Evolutionary conservation across 92 coral and sea anemone species (phyloP).

Genomic region (Blastomussa wellsi): DNA sequence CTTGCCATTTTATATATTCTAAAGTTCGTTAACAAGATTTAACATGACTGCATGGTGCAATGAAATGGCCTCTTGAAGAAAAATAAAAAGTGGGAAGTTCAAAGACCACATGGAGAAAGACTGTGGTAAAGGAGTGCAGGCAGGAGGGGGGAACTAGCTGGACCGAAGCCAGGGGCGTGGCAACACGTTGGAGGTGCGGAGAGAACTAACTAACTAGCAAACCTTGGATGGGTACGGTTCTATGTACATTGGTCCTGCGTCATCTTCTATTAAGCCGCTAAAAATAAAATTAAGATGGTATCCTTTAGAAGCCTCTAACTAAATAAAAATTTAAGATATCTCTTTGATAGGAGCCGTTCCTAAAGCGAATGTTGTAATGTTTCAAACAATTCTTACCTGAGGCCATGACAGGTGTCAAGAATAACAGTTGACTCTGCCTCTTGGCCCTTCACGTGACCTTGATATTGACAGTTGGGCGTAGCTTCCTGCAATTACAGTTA

Average conservation of each 20-base stretch:
- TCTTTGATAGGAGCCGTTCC: no score
- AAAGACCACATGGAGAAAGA: no score
- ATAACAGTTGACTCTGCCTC: constrained; percentile 55
- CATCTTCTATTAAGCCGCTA: constrained; percentile 69
- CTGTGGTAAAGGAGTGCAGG: no score
- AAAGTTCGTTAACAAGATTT: neutral
- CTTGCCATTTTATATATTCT: neutral
- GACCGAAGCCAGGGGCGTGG: no score
- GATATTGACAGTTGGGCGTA: constrained; percentile 63
- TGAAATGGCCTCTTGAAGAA: no score
- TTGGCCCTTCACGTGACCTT: constrained; percentile 63
- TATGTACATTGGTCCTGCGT: constrained; percentile 48
- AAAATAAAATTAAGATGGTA: neutral
- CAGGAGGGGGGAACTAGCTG: no score
- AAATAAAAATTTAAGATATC: neutral
- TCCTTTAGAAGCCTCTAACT: no score
- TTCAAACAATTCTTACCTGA: constrained; percentile 70
- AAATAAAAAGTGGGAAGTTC: no score
- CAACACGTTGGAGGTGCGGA: no score
- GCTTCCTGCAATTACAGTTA: constrained; percentile 31
- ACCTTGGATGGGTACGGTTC: constrained; percentile 51
- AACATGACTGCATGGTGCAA: no score
- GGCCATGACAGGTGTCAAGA: constrained; percentile 65
- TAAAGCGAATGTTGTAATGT: no score
- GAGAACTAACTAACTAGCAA: no score